Evolutionary conservation across 2,888 invertebrate genomes (phyloP), one percentile per base, ranked within the genome.

Genomic region (Cheilosia impressa): DNA sequence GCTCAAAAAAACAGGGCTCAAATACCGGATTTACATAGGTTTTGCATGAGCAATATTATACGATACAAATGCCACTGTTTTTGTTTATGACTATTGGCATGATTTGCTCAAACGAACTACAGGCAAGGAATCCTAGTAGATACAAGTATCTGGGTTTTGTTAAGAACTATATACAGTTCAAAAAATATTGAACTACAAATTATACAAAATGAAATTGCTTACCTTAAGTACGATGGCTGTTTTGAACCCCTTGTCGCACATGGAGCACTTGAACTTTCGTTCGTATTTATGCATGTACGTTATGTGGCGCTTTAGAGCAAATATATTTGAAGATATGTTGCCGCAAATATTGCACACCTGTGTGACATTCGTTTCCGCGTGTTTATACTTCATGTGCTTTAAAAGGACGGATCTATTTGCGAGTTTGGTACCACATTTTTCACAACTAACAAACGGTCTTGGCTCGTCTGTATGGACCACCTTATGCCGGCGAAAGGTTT

Each of bases 201-300:
- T 10, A 38, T 38, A n/a, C n/a, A n/a, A 27, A 27, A 7, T 38
- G 0, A 52, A 38, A 38, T 24, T 53, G 73, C 87, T 83, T 76
- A 90, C 90, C 62, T 88, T 89, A 47, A 91, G 81, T 27, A 88
- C 88, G n/a, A 88, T 88, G 0, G 90, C 88, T 1, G 89, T 88
- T 53, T 89, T 89, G 43, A 89, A 89, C 0, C 88, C 88, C 69
- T 89, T 89, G 15, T 85, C 87, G 41, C 89, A 89, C 53, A 88
- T 81, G 0, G 76, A 80, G 57, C 89, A 89, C 60, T 88, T 88
- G 34, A 87, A 87, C 13, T 75, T 87, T 9, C 89, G 87, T 45
- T 88, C 87, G 27, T 57, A 72, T 45, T 87, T 84, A 50, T 89
- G 89, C 60, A 89, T 88, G 45, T 87, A 87, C 22, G 79, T 73